These are phyloP conservation scores for Propithecus perrieri DNA, from an alignment of 2,797 vertebrate species.

Conservation along the genomic window DNA sequence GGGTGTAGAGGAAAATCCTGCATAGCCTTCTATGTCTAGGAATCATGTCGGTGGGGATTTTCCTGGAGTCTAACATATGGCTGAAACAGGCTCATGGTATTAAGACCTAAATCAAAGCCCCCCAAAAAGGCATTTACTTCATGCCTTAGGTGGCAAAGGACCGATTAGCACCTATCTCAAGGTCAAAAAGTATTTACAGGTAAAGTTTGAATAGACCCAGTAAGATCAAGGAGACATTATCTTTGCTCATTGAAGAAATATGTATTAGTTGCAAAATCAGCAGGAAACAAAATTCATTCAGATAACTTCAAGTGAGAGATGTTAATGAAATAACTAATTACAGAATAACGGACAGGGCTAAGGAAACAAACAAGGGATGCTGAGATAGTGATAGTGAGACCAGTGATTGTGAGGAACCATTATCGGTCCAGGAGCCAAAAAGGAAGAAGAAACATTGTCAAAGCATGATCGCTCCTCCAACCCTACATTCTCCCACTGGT, in stretches of 20 bases:
- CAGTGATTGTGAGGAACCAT: not conserved
- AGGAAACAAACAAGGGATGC: not conserved
- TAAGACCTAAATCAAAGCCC: not conserved
- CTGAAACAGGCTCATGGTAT: not conserved
- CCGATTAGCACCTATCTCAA: not conserved
- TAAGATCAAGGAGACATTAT: not conserved
- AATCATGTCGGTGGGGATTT: not conserved
- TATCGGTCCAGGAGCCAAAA: not conserved
- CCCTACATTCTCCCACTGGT: not conserved
- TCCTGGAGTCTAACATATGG: not conserved
- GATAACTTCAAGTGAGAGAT: not conserved
- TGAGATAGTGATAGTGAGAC: not conserved
- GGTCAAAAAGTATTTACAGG: not conserved
- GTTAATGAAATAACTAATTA: not conserved
- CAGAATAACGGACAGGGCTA: not conserved
- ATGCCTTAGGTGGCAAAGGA: not conserved
- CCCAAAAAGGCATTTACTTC: not conserved
- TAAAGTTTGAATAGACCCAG: not conserved
- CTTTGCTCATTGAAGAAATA: not conserved
- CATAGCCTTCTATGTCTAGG: not conserved
- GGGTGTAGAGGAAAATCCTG: not conserved
- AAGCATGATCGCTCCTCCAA: too few relatives aligned
- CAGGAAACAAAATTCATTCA: not conserved
- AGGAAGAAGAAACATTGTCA: not conserved
- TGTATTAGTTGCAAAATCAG: not conserved